Evolutionary conservation across 2,797 vertebrate species (phyloP).

Genomic region (Ptychadena robeensis): DNA sequence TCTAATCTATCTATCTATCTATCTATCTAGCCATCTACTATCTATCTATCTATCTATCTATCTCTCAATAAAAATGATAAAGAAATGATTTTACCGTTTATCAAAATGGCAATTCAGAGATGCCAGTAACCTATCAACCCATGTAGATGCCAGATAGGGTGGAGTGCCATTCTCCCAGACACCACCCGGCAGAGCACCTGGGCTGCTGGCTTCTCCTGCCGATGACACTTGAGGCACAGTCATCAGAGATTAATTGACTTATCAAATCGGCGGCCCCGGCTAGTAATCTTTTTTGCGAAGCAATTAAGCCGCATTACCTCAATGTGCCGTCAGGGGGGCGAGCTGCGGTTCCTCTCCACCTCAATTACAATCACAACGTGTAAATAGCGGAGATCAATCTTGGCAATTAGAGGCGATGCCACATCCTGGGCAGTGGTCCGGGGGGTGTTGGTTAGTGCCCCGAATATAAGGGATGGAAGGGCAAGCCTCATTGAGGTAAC

Average conservation of each 20-base stretch:
- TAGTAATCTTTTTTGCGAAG: conserved; percentile 72
- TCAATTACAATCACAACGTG: conserved; percentile 54
- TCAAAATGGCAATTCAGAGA: no score
- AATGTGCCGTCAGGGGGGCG: conserved; percentile 64
- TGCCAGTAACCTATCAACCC: no score
- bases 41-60: not conserved
- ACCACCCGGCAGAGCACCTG: no score
- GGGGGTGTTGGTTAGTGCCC: no score
- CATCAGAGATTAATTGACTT: conserved; percentile 75
- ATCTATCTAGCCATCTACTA: not conserved
- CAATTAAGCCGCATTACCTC: conserved; percentile 72
- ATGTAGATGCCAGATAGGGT: no score
- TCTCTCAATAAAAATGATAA: not conserved
- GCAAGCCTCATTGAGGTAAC: conserved; percentile 14
- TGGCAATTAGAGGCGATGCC: conserved; percentile 48
- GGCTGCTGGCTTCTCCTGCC: conserved; percentile 36
- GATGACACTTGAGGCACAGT: conserved; percentile 63
- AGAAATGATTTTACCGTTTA: not conserved
- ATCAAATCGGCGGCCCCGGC: conserved; percentile 71
- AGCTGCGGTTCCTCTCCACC: conserved; percentile 32
- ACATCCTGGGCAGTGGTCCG: not conserved
- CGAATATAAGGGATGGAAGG: no score
- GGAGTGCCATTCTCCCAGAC: no score
- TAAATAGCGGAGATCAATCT: conserved; percentile 54
- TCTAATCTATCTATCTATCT: not conserved